Evolutionary conservation across 2,888 invertebrate species (phyloP).

Genomic region (Beris chalybata): DNA sequence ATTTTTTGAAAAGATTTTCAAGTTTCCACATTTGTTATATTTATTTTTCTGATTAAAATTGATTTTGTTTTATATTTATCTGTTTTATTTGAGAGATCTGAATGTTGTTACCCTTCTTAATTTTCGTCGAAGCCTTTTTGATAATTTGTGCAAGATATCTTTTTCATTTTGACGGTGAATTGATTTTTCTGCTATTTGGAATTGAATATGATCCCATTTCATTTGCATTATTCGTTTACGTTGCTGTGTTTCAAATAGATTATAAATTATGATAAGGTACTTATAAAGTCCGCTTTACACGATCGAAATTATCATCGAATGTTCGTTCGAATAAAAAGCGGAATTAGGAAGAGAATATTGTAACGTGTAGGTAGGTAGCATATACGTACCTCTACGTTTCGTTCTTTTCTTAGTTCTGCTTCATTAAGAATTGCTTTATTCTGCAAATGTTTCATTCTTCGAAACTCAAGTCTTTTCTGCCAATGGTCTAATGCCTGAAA

Average conservation of each 20-base stretch:
- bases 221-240: slow-evolving; percentile 23
- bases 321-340: background rate
- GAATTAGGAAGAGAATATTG: no score
- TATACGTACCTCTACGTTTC: slow-evolving; percentile 3
- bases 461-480: slow-evolving; percentile 17
- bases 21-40: background rate
- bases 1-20: background rate
- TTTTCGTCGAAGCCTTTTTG: no score
- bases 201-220: slow-evolving; percentile 41
- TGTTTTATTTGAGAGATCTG: no score
- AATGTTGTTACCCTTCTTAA: no score
- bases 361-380: no score
- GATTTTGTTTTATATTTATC: background rate
- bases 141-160: background rate
- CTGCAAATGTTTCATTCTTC: slow-evolving; percentile 5
- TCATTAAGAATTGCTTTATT: background rate
- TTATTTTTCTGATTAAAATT: background rate
- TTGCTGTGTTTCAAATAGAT: slow-evolving; percentile 17
- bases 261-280: no score
- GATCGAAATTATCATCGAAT: no score
- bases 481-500: slow-evolving; percentile 28
- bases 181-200: slow-evolving; percentile 38
- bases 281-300: no score
- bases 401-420: background rate
- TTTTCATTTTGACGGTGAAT: background rate